Percentiles rank a stretch among this genome's conserved stretches.
Evolutionary conservation across 2,888 invertebrate genomes (phyloP).

Genomic region (Bibio marci): DNA sequence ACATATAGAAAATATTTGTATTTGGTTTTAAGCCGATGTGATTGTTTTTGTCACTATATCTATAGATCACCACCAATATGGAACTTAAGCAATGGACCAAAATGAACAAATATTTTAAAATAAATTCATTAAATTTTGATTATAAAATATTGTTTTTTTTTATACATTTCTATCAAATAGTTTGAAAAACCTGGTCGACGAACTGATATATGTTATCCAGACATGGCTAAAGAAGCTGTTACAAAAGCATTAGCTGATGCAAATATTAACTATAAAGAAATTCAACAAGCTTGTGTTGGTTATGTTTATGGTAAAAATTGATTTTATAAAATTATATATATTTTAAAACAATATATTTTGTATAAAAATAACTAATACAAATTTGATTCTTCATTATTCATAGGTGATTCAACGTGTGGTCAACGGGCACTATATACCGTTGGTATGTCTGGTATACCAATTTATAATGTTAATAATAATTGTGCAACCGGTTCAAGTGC

Average conservation of each 20-base stretch:
- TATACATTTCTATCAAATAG: too few relatives aligned
- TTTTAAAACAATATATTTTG: background rate
- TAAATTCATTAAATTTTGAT: too few relatives aligned
- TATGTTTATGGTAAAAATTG: slow-evolving; percentile 60
- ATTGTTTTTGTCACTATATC: too few relatives aligned
- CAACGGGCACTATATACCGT: slow-evolving; percentile 89
- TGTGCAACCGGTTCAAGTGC: slow-evolving; percentile 89
- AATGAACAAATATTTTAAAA: too few relatives aligned
- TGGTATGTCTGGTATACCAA: slow-evolving; percentile 91
- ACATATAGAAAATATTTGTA: too few relatives aligned
- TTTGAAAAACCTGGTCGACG: slow-evolving; percentile 85
- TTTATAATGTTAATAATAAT: slow-evolving; percentile 97
- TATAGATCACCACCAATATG: too few relatives aligned
- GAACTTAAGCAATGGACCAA: too few relatives aligned
- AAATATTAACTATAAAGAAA: slow-evolving; percentile 49
- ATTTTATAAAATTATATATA: too few relatives aligned
- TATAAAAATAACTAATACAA: background rate
- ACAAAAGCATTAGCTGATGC: slow-evolving; percentile 75
- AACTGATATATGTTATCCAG: slow-evolving; percentile 78
- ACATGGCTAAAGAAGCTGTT: slow-evolving; percentile 87
- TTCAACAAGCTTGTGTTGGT: slow-evolving; percentile 83
- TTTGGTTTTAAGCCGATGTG: too few relatives aligned
- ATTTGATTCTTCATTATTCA: slow-evolving; percentile 8
- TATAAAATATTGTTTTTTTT: too few relatives aligned
- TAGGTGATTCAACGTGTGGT: slow-evolving; percentile 84